These are phyloP conservation scores for Lutra lutra DNA, from an alignment of 2,797 vertebrate genomes.

Conservation along the genomic window DNA sequence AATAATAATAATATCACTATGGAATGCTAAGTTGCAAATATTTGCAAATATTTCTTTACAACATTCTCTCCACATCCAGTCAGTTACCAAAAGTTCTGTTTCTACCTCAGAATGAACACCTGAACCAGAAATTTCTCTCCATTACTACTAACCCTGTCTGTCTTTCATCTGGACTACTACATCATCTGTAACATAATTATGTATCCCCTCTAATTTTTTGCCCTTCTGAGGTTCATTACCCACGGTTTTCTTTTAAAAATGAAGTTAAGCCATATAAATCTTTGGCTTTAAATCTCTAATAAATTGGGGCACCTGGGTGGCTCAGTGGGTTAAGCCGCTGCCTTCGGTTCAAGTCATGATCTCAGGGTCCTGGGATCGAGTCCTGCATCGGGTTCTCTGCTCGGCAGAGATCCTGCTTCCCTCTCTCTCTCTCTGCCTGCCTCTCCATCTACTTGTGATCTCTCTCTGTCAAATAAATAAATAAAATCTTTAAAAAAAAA, in stretches of 20 bases:
- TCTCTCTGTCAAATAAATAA: no score
- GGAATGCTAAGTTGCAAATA: neutral
- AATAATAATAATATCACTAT: neutral
- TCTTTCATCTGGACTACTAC: neutral
- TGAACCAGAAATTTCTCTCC: neutral
- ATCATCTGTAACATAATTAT: neutral
- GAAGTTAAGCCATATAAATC: neutral
- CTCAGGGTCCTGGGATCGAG: no score
- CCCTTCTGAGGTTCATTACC: neutral
- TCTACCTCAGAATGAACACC: neutral
- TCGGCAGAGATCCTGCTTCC: no score
- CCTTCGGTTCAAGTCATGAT: no score
- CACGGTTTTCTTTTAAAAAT: slow-evolving; percentile 10
- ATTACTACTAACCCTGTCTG: neutral
- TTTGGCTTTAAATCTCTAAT: neutral
- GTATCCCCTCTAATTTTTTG: neutral
- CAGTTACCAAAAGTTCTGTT: neutral
- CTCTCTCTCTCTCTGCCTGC: no score
- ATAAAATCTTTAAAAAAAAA: no score
- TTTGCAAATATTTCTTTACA: neutral
- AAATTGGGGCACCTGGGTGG: no score
- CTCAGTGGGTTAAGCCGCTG: no score
- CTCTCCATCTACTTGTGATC: no score
- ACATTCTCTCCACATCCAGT: neutral
- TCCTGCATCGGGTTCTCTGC: no score